phyloP scores from a whole-genome alignment of 1,140 invertebrate species.

The Geopemphigus sp. region DNA sequence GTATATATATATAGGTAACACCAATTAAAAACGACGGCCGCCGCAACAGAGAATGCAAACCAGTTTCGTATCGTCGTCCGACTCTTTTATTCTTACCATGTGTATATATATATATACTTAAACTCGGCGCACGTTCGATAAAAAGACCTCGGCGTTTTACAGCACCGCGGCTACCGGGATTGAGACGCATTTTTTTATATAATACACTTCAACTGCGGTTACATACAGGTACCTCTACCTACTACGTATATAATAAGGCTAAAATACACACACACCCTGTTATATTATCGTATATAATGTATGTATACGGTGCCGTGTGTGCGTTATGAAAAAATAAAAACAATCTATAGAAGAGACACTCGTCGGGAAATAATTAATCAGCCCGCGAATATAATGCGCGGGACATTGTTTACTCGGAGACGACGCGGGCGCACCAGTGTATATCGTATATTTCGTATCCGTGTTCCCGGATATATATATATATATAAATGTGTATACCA shows the following conservation, averaged over 20 bases:
- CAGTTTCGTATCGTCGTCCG: constrained; percentile 38
- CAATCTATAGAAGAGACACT: neutral
- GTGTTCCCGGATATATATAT: no score
- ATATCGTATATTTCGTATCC: no score
- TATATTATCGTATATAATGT: no score
- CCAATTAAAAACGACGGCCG: constrained; percentile 45
- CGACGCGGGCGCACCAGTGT: no score
- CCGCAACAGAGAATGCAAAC: constrained; percentile 36
- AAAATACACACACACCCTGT: no score
- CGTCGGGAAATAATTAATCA: constrained; percentile 15
- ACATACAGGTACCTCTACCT: no score
- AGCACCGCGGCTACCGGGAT: constrained; percentile 10
- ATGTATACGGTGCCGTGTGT: no score
- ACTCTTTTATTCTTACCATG: neutral
- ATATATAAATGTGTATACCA: no score
- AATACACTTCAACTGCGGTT: no score
- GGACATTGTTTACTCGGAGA: neutral
- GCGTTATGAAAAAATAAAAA: no score
- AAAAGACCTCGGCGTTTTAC: neutral
- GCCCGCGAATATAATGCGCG: neutral
- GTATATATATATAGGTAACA: neutral
- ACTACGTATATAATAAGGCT: no score
- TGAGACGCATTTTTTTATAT: constrained; percentile 4
- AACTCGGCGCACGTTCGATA: neutral
- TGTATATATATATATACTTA: neutral